Evolutionary conservation across 2,797 vertebrate genomes (phyloP).

Genomic region (Cossypha niveicapilla): DNA sequence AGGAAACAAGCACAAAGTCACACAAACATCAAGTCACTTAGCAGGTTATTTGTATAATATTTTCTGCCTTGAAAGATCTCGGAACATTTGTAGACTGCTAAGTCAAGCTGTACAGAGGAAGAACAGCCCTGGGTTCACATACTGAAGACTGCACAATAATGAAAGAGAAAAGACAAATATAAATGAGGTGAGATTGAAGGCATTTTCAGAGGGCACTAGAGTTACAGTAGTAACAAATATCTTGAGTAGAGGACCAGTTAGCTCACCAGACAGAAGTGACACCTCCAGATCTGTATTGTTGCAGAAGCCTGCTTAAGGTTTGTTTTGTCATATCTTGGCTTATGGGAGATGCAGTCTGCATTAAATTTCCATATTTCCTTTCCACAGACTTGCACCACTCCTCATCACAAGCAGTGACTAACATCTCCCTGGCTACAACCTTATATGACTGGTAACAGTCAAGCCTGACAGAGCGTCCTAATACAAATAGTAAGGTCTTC

Average conservation of each 20-base stretch:
- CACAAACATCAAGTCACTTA: conserved; percentile 4
- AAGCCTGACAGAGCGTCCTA: not conserved
- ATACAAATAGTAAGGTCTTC: not conserved
- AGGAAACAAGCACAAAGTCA: conserved; percentile 13
- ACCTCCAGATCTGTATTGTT: not conserved
- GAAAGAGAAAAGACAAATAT: not conserved
- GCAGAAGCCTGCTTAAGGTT: not conserved
- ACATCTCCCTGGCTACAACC: not conserved
- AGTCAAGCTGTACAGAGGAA: not conserved
- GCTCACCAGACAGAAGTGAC: not conserved
- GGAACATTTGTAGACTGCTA: not conserved
- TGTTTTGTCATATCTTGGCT: not conserved
- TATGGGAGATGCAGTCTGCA: not conserved
- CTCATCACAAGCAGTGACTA: conserved; percentile 15
- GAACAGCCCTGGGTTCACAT: not conserved
- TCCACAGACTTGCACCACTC: not conserved
- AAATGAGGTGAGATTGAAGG: not conserved
- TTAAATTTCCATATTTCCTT: not conserved
- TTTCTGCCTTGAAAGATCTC: conserved; percentile 31
- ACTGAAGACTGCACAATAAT: not conserved
- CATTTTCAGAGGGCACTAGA: not conserved
- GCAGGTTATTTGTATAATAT: conserved; percentile 31
- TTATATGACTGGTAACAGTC: not conserved
- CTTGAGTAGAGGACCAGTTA: not conserved
- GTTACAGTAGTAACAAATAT: not conserved